Base-by-base conservation (phyloP, 2,888 invertebrate species). In the Julus scanicus region DNA sequence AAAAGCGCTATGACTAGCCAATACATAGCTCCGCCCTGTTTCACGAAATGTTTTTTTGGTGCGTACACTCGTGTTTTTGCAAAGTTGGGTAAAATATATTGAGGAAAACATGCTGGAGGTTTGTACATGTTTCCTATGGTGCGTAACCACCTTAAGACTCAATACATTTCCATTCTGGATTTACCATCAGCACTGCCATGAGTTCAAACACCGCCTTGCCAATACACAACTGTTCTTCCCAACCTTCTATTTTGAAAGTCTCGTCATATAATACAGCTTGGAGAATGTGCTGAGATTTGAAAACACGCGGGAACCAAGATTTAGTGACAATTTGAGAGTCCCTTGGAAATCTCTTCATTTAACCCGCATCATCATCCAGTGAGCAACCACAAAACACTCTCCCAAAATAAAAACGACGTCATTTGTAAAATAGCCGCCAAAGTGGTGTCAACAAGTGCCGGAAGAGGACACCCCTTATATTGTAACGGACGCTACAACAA, bases 401-500 rank as follows among this genome's bases (percentile, higher is more conserved):
- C 29, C 71, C 71, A 6, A 71, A 49, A 49, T 2, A 13, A n/a
- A n/a, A 49, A 71, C 71, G 17, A 71, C 71, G 71, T 29, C 71
- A 71, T 71, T 71, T 71, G 71, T 71, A 71, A 71, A 71, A 71
- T 71, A 71, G 9, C 71, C 71, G 71, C 71, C 29, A n/a, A 71
- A 71, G n/a, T 3, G 71, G 71, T 71, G 71, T 71, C 71, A 29
- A 29, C 20, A 71, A 29, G 29, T 71, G 71, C 71, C 71, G 71
- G 9, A 29, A 71, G 71, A 71, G 71, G 20, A 71, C 71, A 71
- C 71, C 29, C 53, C 71, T 11, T 71, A n/a, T 29, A 71, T n/a
- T n/a, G 71, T 9, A 29, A 71, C 71, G 71, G 71, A 71, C 20
- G 63, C 20, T 20, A 3, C 6, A 2, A n/a, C n/a, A n/a, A 20